Percentiles rank a stretch among this genome's conserved stretches.
Evolutionary conservation across 2,113 vertebrate species (phyloP).

Genomic region (Corythaeola cristata): DNA sequence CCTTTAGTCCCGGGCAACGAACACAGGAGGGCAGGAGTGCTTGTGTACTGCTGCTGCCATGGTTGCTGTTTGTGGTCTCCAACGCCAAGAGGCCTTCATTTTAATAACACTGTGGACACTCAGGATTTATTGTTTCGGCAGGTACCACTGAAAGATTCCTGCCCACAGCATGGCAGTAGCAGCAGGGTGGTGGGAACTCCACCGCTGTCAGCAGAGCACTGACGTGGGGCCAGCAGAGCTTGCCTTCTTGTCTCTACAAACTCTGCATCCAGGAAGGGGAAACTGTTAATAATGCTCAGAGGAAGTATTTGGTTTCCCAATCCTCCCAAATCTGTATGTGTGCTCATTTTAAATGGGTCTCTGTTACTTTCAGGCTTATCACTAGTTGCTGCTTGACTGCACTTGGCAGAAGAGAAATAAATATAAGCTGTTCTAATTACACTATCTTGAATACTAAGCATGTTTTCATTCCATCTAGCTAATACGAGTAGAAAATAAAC

Average conservation of each 20-base stretch:
- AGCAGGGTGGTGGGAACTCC: background rate
- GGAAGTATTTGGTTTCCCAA: background rate
- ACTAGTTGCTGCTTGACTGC: background rate
- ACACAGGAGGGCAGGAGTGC: background rate
- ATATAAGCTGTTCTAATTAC: background rate
- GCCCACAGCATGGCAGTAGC: accelerated
- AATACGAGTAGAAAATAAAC: background rate
- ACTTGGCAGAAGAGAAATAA: slow-evolving; percentile 20
- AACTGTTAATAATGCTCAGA: background rate
- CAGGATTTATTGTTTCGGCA: background rate
- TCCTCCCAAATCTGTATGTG: background rate
- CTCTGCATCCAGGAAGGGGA: background rate
- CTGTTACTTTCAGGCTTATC: slow-evolving; percentile 3
- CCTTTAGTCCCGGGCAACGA: background rate
- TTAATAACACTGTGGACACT: background rate
- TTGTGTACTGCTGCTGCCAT: background rate
- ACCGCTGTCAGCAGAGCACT: background rate
- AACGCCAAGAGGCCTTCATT: background rate
- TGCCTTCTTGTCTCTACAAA: background rate
- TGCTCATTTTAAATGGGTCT: slow-evolving; percentile 4
- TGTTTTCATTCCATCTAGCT: slow-evolving; percentile 14
- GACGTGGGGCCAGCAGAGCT: background rate
- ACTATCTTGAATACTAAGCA: background rate
- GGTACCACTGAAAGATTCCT: background rate
- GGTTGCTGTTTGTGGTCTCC: background rate